Percentiles rank a stretch among this genome's conserved stretches.
Conservation (phyloP, 1,140 invertebrate species). For the Calliphora vicina region DNA sequence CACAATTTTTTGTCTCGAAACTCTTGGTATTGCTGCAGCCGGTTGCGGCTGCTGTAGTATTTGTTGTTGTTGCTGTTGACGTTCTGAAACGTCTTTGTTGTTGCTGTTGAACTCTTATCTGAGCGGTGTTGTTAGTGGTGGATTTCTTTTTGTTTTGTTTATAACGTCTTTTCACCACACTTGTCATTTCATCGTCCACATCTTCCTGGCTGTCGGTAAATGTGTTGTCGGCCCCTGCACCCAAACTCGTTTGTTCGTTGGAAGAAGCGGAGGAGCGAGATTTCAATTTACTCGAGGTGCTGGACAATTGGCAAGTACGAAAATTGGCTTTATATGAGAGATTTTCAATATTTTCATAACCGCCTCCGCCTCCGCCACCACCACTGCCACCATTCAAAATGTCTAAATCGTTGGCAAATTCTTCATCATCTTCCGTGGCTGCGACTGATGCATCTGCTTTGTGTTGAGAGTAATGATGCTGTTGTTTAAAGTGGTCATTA, state of each 20-base stretch:
- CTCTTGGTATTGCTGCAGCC: neutral
- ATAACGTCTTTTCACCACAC: slow-evolving; percentile 56
- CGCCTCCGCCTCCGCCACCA: slow-evolving; percentile 9
- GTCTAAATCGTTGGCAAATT: slow-evolving; percentile 32
- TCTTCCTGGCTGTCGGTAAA: slow-evolving; percentile 52
- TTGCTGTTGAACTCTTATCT: slow-evolving; percentile 42
- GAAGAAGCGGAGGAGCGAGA: slow-evolving; percentile 38
- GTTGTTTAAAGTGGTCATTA: neutral
- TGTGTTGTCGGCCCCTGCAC: slow-evolving; percentile 17
- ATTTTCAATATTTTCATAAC: slow-evolving; percentile 37
- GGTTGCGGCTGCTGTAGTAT: too few relatives aligned
- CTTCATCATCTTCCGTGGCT: slow-evolving; percentile 17
- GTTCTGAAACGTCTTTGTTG: slow-evolving; percentile 55
- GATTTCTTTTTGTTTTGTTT: slow-evolving; percentile 60
- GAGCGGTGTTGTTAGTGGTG: slow-evolving; percentile 37
- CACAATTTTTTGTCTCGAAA: neutral
- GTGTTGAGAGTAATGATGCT: neutral
- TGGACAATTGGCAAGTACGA: slow-evolving; percentile 34
- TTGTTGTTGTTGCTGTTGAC: neutral
- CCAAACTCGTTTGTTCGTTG: neutral
- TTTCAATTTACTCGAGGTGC: slow-evolving; percentile 6
- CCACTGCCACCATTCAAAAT: slow-evolving; percentile 20
- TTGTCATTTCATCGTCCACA: slow-evolving; percentile 54
- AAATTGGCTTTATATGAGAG: slow-evolving; percentile 29
- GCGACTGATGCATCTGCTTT: too few relatives aligned